Evolutionary conservation across 2,797 vertebrate genomes (phyloP), one percentile per base, ranked within the genome.

Genomic region (Meda fulgida): DNA sequence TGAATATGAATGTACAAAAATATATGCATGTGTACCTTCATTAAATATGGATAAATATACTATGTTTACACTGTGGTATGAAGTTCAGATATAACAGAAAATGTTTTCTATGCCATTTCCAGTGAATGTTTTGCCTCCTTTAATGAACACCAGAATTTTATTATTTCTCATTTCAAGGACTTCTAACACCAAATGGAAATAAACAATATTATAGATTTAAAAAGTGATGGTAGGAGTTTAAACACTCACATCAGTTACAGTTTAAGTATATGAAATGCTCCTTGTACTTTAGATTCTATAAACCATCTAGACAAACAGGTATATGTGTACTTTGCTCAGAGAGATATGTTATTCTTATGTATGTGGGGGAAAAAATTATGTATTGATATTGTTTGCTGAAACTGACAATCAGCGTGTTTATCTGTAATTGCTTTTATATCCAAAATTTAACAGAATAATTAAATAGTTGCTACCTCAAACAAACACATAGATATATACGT

Each of bases 21-120:
- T 86, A 88, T 88, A 89, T 84, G 89, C 81, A 86, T 89, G 89
- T 84, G 88, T 90, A 85, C 53, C 82, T 84, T 87, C 70, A 86
- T 66, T 86, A 63, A 80, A 84, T 87, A 83, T 67, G 53, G 75
- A 86, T 87, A 87, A 83, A 69, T 90, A 78, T 81, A 85, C 51
- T 29, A 69, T 78, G 86, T 88, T 90, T 90, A 90, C 86, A 89
- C 72, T 80, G 43, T 84, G 80, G 77, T 86, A 84, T 83, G 65
- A 86, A 72, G 77, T 78, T 72, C 60, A 69, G 60, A 79, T 71
- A 85, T 55, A 87, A 63, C 29, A 46, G 51, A 55, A 26, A 51
- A 85, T 78, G 76, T 73, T 87, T 90, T 90, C 58, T 78, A 86
- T 85, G 81, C 83, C 71, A 76, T 80, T 87, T 86, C 73, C 82